phyloP scores from a whole-genome alignment of 2,113 vertebrate genomes.

The Sylvietta virens region DNA sequence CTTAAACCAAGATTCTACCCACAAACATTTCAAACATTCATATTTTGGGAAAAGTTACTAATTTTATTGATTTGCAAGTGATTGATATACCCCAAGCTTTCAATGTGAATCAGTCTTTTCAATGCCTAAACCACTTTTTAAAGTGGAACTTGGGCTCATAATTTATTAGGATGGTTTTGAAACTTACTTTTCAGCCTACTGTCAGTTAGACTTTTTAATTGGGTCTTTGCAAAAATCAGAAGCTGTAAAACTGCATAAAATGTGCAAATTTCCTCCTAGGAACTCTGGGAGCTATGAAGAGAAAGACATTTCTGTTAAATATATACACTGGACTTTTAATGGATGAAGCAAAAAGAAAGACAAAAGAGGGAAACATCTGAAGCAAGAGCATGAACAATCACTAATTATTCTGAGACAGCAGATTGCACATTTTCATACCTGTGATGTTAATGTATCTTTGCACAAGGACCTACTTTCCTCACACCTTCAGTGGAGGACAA shows the following conservation, averaged over 20 bases:
- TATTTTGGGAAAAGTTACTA: background rate
- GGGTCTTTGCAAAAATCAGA: background rate
- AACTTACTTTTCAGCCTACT: background rate
- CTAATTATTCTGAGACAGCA: background rate
- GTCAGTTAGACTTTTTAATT: background rate
- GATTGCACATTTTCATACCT: background rate
- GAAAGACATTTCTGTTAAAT: background rate
- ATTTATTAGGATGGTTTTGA: background rate
- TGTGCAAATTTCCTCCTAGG: background rate
- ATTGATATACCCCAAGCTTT: background rate
- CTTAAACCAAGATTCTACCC: background rate
- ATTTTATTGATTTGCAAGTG: background rate
- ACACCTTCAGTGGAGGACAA: background rate
- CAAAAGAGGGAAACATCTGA: background rate
- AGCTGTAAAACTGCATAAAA: background rate
- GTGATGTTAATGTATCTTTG: background rate
- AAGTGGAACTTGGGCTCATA: background rate
- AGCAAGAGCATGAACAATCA: background rate
- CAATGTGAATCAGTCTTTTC: background rate
- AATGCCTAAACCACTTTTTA: background rate
- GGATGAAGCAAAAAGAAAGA: background rate
- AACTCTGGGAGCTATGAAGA: background rate
- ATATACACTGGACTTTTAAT: background rate
- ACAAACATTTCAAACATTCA: background rate
- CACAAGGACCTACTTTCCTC: background rate